Base-by-base conservation (phyloP, 1,140 invertebrate genomes). In the Pseudoatta argentina region DNA sequence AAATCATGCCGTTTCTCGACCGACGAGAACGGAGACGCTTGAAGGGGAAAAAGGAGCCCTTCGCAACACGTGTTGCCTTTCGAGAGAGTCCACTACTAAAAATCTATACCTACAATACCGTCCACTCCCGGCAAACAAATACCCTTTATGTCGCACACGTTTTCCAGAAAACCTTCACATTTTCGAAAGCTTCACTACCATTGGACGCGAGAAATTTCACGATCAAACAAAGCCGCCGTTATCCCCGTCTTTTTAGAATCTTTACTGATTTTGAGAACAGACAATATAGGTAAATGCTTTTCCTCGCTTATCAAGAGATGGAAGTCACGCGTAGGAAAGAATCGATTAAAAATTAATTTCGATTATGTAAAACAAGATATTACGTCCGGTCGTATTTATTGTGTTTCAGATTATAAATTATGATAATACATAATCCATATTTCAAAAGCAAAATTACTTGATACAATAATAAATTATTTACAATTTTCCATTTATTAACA, bases 1-100 rank as follows among this genome's bases (percentile, higher is more conserved):
- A 75, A 73, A 83, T 73, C 55, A 61, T 75, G 69, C 57, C 55
- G 16, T 16, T 72, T 59, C 39, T 44, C 51, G 34, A 44, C 0
- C 48, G n/a, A 16, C 8, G 18, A 72, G 16, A 48, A 6, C 8
- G 3, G 12, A n/a, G 53, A 48, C 24, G 24, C 14, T 3, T 30
- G 16, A 78, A 8, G 39, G 21, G n/a, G 69, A 63, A 61, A 83
- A 83, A 73, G 53, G 55, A 82, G 27, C 27, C 14, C 44, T 83
- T 83, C 24, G 79, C 18, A 83, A 34, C 79, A 75, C 55, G 39
- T 83, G 79, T 18, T n/a, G 67, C 69, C 55, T 82, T 55, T 57
- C 44, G n/a, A 30, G 51, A 59, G 34, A 27, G 1, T 3, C 55
- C 24, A 24, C 24, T 55, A 71, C 39, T 83, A 75, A 83, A 83